A percentile compares a stretch with the other conserved stretches of the same genome.
phyloP scores from a whole-genome alignment of 2,113 vertebrate genomes.

The Amblyornis subalaris region DNA sequence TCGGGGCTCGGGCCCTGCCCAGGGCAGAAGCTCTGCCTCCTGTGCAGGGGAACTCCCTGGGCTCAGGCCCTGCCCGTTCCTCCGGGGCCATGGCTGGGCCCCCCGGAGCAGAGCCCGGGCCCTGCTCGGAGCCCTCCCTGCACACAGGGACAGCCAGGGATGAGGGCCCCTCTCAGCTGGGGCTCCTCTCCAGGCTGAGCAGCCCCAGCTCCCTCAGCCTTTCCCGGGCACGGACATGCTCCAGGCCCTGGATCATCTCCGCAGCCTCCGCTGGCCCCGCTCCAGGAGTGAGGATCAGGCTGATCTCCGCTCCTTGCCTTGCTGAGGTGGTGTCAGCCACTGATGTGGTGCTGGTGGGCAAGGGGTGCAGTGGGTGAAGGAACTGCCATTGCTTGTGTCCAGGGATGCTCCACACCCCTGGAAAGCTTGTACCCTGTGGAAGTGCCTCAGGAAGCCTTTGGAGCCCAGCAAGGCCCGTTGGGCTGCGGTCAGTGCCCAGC shows the following conservation, averaged over 20 bases:
- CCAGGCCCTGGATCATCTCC: neutral
- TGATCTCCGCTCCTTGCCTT: neutral
- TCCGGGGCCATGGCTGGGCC: neutral
- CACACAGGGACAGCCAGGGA: neutral
- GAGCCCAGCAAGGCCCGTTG: rapidly evolving
- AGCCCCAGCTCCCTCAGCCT: neutral
- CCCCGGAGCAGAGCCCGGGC: neutral
- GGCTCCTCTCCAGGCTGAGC: neutral
- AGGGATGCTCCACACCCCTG: rapidly evolving
- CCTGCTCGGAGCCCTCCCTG: neutral
- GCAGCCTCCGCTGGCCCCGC: neutral
- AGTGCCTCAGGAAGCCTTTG: neutral
- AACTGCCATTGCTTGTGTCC: neutral
- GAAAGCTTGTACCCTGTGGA: rapidly evolving
- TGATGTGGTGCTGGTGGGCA: neutral
- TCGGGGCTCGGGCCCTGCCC: neutral
- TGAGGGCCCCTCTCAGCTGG: neutral
- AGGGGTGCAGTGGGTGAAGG: neutral
- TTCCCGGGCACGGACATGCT: neutral
- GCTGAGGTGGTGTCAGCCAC: neutral
- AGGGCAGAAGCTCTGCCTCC: neutral
- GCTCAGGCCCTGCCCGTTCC: neutral
- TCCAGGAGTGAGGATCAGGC: neutral
- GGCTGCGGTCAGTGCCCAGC: neutral
- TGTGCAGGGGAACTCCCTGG: neutral